These are phyloP conservation scores for Rhopilema esculentum DNA, from an alignment of 30 jellyfish, hydroid and myxozoan genomes.

Conservation along the genomic window DNA sequence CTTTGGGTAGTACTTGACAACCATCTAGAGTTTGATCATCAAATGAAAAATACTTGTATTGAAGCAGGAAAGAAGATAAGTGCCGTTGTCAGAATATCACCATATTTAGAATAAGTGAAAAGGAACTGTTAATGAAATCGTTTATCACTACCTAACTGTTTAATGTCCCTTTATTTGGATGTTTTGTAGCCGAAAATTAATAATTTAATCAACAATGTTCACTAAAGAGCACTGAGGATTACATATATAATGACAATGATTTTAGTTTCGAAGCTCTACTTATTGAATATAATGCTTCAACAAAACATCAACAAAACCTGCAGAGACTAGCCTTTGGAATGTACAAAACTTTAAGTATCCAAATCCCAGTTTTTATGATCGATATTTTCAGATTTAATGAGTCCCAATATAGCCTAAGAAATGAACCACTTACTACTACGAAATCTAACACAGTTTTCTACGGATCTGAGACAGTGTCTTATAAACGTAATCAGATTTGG, in stretches of 20 bases:
- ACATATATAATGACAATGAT: not conserved
- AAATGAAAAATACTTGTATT: slow-evolving; percentile 15
- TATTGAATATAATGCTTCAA: slow-evolving; percentile 5
- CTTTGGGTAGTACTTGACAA: slow-evolving; percentile 23
- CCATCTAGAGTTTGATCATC: slow-evolving; percentile 22
- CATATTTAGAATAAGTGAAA: not conserved
- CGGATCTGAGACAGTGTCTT: slow-evolving; percentile 5
- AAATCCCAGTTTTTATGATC: not conserved
- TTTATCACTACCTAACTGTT: not conserved
- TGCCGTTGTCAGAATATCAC: slow-evolving; percentile 38
- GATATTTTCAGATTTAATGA: slow-evolving; percentile 17
- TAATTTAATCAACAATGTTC: not conserved
- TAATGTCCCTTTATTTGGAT: not conserved
- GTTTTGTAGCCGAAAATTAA: slow-evolving; percentile 5
- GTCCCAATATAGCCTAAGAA: not conserved
- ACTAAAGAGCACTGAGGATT: not conserved
- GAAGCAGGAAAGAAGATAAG: slow-evolving; percentile 33
- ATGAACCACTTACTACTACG: slow-evolving; percentile 9
- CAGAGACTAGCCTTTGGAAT: slow-evolving; percentile 6
- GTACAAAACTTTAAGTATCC: not conserved
- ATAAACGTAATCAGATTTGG: slow-evolving; percentile 12
- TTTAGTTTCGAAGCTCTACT: not conserved
- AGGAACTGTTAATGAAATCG: slow-evolving; percentile 8
- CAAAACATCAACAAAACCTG: slow-evolving; percentile 14
- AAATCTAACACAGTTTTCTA: slow-evolving; percentile 1